Evolutionary conservation across 1,140 invertebrate species (phyloP).

Genomic region (Hyphantria cunea): DNA sequence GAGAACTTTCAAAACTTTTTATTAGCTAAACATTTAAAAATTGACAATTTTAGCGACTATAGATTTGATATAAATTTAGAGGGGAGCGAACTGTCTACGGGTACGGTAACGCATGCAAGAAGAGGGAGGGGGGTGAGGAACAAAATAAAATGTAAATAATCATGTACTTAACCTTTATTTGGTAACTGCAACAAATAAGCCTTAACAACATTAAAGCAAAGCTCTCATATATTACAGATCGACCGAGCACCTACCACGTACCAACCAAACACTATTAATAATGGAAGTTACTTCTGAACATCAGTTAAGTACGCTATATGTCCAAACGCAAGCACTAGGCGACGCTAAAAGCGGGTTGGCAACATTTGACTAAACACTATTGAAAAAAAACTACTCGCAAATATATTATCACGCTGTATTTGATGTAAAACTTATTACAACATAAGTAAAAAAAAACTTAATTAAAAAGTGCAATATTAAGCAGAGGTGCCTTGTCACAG

Average conservation of each 20-base stretch:
- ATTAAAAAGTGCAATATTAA: slow-evolving; percentile 52
- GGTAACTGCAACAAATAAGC: slow-evolving; percentile 71
- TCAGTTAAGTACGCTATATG: slow-evolving; percentile 54
- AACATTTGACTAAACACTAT: slow-evolving; percentile 41
- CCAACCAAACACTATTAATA: neutral
- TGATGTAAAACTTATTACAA: slow-evolving; percentile 64
- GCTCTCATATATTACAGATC: slow-evolving; percentile 31
- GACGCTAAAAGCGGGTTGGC: slow-evolving; percentile 59
- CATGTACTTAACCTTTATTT: slow-evolving; percentile 73
- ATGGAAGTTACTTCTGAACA: slow-evolving; percentile 16
- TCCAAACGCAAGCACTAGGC: slow-evolving; percentile 59
- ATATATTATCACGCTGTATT: slow-evolving; percentile 67
- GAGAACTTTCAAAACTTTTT: slow-evolving; percentile 60
- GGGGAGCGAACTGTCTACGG: slow-evolving; percentile 5
- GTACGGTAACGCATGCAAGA: neutral
- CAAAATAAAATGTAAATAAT: slow-evolving; percentile 30
- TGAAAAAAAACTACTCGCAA: slow-evolving; percentile 54
- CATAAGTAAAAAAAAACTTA: slow-evolving; percentile 55
- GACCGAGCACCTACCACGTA: neutral
- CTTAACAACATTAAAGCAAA: slow-evolving; percentile 56
- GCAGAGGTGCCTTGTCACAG: slow-evolving; percentile 27
- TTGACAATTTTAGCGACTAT: slow-evolving; percentile 74
- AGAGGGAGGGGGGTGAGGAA: neutral
- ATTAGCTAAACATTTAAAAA: slow-evolving; percentile 74
- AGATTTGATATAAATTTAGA: slow-evolving; percentile 39